Percentiles rank a stretch among this genome's conserved stretches.
Conservation (phyloP, 2,797 vertebrate species). For the Sitta carolinensis region DNA sequence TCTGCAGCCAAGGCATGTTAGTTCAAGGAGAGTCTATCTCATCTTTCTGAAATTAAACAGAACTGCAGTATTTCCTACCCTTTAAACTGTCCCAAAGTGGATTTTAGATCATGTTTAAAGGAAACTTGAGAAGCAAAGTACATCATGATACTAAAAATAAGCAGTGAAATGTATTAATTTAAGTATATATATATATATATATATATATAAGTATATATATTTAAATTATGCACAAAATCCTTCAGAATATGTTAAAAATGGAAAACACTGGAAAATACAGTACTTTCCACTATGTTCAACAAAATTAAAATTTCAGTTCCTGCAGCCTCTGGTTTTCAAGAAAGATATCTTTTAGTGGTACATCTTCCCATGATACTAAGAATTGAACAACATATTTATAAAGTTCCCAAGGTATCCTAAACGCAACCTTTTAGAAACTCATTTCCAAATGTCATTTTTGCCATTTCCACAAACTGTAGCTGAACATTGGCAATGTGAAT, state of each 20-base stretch:
- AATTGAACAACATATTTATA: background rate
- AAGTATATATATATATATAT: too few relatives aligned
- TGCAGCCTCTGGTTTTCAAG: background rate
- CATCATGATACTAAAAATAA: background rate
- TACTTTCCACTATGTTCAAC: background rate
- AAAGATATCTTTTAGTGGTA: background rate
- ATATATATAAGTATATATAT: too few relatives aligned
- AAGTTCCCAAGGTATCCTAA: background rate
- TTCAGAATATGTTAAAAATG: background rate
- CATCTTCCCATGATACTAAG: background rate
- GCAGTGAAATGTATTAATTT: background rate
- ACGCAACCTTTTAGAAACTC: background rate
- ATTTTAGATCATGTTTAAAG: background rate
- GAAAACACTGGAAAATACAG: background rate
- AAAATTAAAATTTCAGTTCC: background rate
- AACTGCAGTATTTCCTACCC: background rate
- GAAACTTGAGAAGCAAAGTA: background rate
- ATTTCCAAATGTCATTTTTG: background rate
- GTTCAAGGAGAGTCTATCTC: background rate
- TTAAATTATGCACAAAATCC: background rate
- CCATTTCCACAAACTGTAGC: background rate
- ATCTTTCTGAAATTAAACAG: background rate
- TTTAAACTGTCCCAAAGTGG: background rate
- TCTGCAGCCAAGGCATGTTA: background rate
- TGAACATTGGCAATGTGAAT: fast-evolving